phyloP scores from a whole-genome alignment of 2,888 invertebrate species.

The Sericinus montela region DNA sequence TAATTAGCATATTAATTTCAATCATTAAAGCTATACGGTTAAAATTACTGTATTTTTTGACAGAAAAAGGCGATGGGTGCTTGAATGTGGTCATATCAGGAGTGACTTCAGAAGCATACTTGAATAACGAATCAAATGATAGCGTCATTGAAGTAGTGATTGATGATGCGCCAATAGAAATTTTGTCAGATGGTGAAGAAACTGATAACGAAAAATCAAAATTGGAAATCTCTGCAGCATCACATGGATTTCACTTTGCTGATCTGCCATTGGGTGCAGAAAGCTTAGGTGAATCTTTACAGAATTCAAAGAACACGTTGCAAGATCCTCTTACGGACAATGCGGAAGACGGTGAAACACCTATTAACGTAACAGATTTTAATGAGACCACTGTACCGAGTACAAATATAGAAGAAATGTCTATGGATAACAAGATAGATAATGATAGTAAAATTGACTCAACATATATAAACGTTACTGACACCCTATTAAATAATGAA shows the following conservation, averaged over 20 bases:
- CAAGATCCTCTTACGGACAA: constrained; percentile 5
- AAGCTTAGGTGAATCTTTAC: neutral
- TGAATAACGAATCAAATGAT: constrained; percentile 58
- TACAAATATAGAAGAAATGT: neutral
- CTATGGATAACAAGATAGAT: neutral
- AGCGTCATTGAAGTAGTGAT: constrained; percentile 69
- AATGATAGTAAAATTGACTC: neutral
- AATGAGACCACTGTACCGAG: neutral
- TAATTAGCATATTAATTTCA: no score
- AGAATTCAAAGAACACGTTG: neutral
- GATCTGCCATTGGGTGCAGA: neutral
- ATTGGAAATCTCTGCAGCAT: constrained; percentile 15
- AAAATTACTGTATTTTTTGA: constrained; percentile 6
- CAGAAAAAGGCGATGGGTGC: constrained; percentile 24
- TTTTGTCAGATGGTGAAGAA: constrained; percentile 67
- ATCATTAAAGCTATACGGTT: no score
- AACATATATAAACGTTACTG: constrained; percentile 4
- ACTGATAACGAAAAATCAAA: constrained; percentile 40
- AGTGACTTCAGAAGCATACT: constrained; percentile 31
- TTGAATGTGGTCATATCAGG: constrained; percentile 36
- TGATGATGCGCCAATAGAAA: constrained; percentile 69
- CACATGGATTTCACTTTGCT: constrained; percentile 19
- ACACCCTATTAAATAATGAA: neutral
- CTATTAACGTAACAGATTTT: constrained; percentile 4
- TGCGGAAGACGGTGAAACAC: neutral